These are phyloP conservation scores for Alviniconcha marisindica DNA, from an alignment of 1,140 invertebrate species.

Conservation along the genomic window DNA sequence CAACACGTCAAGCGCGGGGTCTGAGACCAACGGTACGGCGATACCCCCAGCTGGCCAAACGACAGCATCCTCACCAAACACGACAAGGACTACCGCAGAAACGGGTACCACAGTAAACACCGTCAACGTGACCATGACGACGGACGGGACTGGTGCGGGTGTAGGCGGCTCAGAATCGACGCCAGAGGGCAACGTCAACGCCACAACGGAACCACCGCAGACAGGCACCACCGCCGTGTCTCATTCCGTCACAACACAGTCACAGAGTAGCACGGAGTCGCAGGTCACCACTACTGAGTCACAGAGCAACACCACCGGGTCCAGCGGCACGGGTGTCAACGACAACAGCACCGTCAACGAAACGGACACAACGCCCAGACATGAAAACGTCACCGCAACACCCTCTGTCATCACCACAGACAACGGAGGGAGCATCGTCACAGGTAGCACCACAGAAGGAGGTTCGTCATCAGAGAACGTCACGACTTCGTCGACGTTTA, in stretches of 20 bases:
- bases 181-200: background rate
- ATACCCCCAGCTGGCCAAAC: background rate
- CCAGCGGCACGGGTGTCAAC: background rate
- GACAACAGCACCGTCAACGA: conserved; percentile 3
- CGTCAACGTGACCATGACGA: background rate
- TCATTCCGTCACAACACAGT: background rate
- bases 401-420: background rate
- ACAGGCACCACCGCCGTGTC: background rate
- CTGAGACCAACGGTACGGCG: background rate
- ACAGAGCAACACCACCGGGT: conserved; percentile 3
- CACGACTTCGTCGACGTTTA: too few relatives aligned
- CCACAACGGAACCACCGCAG: background rate
- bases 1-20: background rate
- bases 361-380: background rate
- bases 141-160: background rate
- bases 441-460: too few relatives aligned
- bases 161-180: background rate
- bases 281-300: conserved; percentile 1
- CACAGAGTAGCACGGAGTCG: background rate
- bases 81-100: too few relatives aligned
- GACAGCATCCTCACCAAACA: too few relatives aligned
- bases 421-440: too few relatives aligned
- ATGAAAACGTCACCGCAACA: background rate
- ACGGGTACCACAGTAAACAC: background rate
- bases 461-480: too few relatives aligned